Percentiles rank a stretch among this genome's conserved stretches.
phyloP scores from a whole-genome alignment of 2,797 vertebrate species.

The Alectoris magna region DNA sequence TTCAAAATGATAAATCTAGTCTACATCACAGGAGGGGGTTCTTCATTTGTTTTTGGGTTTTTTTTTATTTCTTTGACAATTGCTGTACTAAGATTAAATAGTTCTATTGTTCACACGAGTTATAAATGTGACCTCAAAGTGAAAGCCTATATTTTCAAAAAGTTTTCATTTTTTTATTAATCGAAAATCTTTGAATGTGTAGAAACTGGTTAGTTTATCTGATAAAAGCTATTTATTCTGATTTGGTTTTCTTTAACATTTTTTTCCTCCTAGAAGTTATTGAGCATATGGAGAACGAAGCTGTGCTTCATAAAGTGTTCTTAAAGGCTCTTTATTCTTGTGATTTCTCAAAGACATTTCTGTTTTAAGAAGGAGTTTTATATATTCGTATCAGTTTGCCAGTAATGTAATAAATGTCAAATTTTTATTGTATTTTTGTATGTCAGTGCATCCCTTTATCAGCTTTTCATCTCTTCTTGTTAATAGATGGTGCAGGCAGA shows the following conservation, averaged over 20 bases:
- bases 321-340: neutral
- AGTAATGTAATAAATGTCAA: slow-evolving; percentile 4
- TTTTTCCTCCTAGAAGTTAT: neutral
- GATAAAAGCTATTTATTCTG: neutral
- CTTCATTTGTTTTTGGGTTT: neutral
- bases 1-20: neutral
- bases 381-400: neutral
- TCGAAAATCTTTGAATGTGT: neutral
- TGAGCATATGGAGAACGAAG: neutral
- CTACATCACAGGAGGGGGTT: neutral
- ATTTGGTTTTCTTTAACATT: neutral
- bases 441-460: neutral
- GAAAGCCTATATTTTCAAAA: slow-evolving; percentile 26
- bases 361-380: neutral
- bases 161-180: neutral
- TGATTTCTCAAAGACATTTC: neutral
- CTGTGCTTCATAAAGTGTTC: neutral
- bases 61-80: neutral
- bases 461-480: neutral
- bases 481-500: neutral
- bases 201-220: neutral
- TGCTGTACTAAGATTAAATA: neutral
- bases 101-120: neutral
- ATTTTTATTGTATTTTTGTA: neutral
- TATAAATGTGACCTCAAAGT: slow-evolving; percentile 4